phyloP scores from a whole-genome alignment of 2,113 vertebrate genomes.

The Galbula dea region DNA sequence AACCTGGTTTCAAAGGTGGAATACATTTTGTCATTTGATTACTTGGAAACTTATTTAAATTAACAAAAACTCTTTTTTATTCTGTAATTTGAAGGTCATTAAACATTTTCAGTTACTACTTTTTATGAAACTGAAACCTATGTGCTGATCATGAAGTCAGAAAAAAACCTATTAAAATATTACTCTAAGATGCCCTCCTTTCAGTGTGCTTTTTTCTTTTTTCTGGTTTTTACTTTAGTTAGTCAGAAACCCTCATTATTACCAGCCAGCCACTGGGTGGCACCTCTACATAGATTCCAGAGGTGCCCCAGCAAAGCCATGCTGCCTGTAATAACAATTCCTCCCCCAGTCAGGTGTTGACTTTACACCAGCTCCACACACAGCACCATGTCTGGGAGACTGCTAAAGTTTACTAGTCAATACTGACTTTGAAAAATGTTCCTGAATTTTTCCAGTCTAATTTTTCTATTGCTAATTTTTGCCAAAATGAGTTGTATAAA shows the following conservation, averaged over 20 bases:
- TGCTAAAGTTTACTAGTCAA: not conserved
- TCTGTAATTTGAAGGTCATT: not conserved
- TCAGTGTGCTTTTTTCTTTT: rapidly evolving
- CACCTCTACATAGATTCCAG: not conserved
- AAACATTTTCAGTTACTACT: not conserved
- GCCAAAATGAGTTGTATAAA: not conserved
- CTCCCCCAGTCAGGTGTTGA: not conserved
- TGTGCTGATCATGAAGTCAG: not conserved
- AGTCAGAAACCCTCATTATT: not conserved
- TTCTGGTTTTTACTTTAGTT: rapidly evolving
- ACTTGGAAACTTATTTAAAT: not conserved
- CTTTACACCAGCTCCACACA: rapidly evolving
- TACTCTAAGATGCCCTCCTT: not conserved
- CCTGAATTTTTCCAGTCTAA: not conserved
- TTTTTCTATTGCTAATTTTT: not conserved
- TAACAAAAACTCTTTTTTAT: not conserved
- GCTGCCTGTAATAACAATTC: not conserved
- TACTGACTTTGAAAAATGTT: not conserved
- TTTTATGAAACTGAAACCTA: not conserved
- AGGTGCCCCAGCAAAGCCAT: not conserved
- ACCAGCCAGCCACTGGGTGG: conserved; percentile 51
- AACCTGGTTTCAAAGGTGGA: not conserved
- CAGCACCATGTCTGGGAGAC: not conserved
- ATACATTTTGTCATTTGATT: not conserved
- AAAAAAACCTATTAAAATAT: not conserved